Evolutionary conservation across 2,113 vertebrate species (phyloP), one percentile per base, ranked within the genome.

Genomic region (Oreotrochilus melanogaster): DNA sequence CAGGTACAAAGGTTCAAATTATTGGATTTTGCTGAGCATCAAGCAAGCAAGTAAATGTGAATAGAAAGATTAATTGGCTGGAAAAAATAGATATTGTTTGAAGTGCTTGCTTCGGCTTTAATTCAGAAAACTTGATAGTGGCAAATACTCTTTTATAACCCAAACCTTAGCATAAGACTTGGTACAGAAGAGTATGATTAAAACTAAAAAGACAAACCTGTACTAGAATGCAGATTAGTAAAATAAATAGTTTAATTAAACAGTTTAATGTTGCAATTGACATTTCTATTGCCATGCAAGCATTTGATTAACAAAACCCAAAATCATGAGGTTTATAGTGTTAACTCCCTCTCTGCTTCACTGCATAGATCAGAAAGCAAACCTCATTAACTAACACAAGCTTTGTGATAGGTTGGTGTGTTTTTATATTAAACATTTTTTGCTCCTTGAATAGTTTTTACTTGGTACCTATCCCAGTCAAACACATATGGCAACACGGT

Each of bases 241-340:
- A 95, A 94, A 86, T 78, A 92, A 90, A 94, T 87, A 91, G 88
- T 73, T 92, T 89, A 88, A 93, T 95, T 96, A 88, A 94, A 92
- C 54, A 90, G 91, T 75, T 95, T 94, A 93, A 92, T 96, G 92
- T 92, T 94, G 67, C 82, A 94, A 70, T 71, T 92, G 94, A 89
- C 82, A 72, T 66, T 90, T 93, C 87, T 89, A 65, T 73, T 92
- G 88, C 93, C 88, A 7, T 78, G 85, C 72, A 80, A 66, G 80
- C 64, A 80, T 78, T 87, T 92, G 91, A 95, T 93, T 92, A 95
- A 88, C 86, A 93, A 92, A 96, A 86, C 51, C 86, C 90, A 61
- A 95, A 91, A 71, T 86, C 48, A 74, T 18, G 76, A 95, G 35
- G 79, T 94, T 95, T 94, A 81, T 64, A 39, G 79, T 86, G 67